A percentile compares a stretch with the other conserved stretches of the same genome.
Evolutionary conservation across 2,888 invertebrate species (phyloP).

Genomic region (Yponomeuta sedellus): DNA sequence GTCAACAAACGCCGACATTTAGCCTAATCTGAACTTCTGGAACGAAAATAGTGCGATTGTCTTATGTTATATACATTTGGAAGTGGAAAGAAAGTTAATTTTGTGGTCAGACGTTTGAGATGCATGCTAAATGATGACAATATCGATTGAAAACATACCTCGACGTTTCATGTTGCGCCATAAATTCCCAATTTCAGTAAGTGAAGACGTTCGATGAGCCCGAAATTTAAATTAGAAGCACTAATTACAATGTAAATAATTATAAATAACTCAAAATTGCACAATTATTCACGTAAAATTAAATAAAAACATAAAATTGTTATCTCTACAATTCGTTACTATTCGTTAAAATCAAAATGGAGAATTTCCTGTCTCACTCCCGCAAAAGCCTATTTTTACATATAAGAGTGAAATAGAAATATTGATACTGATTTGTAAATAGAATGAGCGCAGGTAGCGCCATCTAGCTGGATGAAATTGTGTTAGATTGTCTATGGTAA

Average conservation of each 20-base stretch:
- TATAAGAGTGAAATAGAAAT: slow-evolving; percentile 42
- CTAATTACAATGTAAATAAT: slow-evolving; percentile 14
- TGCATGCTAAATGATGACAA: slow-evolving; percentile 47
- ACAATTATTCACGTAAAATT: slow-evolving; percentile 44
- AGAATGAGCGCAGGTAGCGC: slow-evolving; percentile 42
- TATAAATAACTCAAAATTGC: slow-evolving; percentile 38
- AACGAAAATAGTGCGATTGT: neutral
- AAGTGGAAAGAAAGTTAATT: slow-evolving; percentile 8
- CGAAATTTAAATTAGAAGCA: slow-evolving; percentile 30
- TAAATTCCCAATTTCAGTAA: slow-evolving; percentile 26
- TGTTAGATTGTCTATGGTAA: slow-evolving; percentile 39
- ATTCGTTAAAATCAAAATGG: slow-evolving; percentile 70
- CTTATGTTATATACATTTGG: neutral
- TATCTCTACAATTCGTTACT: slow-evolving; percentile 69
- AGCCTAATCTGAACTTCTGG: neutral
- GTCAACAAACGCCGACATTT: neutral
- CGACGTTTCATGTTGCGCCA: slow-evolving; percentile 58
- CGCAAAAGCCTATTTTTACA: slow-evolving; percentile 10
- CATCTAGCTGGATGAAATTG: slow-evolving; percentile 45
- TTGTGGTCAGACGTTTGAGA: slow-evolving; percentile 44
- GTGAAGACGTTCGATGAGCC: slow-evolving; percentile 17
- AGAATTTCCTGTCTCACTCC: slow-evolving; percentile 37
- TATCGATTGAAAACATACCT: slow-evolving; percentile 71
- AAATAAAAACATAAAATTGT: slow-evolving; percentile 49
- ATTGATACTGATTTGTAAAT: slow-evolving; percentile 37